Evolutionary conservation across 2,888 invertebrate genomes (phyloP), one percentile per base, ranked within the genome.

Genomic region (Nomada fucata): DNA sequence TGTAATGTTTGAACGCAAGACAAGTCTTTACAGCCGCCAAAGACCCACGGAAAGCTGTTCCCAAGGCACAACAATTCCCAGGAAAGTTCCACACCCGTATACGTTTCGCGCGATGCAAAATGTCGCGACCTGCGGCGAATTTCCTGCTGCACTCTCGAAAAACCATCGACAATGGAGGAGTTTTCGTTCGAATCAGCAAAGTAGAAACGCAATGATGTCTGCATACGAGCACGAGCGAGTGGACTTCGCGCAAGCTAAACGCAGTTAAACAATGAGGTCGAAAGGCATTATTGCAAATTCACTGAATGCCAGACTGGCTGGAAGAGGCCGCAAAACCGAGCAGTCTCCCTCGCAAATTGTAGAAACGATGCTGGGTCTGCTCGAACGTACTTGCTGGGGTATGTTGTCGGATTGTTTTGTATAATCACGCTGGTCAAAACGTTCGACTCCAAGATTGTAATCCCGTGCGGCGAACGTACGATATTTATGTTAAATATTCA

Each of bases 231-330:
- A 29, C 29, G 55, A 15, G 23, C 42, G 47, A 23, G 50, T 61
- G 44, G 13, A 42, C 64, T 4, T 7, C 53, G 53, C 50, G 26
- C 59, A 52, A 60, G 75, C 82, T 72, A 59, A 67, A 79, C 59
- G 11, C 44, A 65, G 61, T 61, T 55, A 57, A 73, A 76, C 86
- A 85, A 82, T 85, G 76, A 83, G 69, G 64, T 57, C 55, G 64
- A 57, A 57, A 53, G 61, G 76, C 64, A 76, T 89, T 89, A 86
- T 89, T 89, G 84, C 89, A 79, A 88, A 88, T 88, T 84, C 81
- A 23, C 74, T 64, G 84, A 80, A 84, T 88, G 67, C 82, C 87
- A 47, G 74, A 29, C 68, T 59, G 74, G 67, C 78, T 78, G 64
- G 57, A 67, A 77, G 68, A 78, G 57, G 53, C 77, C 63, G 29